A percentile compares a stretch with the other conserved stretches of the same genome.
Conservation (phyloP, 2,113 vertebrate species). For the Dinomys branickii region DNA sequence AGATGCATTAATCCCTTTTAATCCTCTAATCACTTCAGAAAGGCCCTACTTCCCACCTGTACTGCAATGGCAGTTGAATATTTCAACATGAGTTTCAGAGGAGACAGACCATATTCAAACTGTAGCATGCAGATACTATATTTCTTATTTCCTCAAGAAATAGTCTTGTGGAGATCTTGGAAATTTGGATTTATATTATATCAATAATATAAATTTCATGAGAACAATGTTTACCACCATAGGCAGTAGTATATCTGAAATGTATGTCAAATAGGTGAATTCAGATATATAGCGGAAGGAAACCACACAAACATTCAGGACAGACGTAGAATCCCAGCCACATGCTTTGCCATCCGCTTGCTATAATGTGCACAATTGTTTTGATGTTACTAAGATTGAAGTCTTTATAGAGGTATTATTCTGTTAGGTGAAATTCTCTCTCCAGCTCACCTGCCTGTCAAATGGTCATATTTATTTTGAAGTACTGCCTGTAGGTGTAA, state of each 20-base stretch:
- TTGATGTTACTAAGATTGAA: neutral
- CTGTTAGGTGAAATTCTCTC: neutral
- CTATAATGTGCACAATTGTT: neutral
- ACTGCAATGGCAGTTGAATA: neutral
- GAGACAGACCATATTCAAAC: neutral
- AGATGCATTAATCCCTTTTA: neutral
- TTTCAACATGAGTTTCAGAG: neutral
- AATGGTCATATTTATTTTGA: neutral
- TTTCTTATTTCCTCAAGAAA: neutral
- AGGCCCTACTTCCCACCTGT: neutral
- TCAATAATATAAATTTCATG: neutral
- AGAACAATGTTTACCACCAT: neutral
- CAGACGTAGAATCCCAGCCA: neutral
- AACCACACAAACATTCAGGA: neutral
- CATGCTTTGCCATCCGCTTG: neutral
- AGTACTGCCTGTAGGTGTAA: neutral
- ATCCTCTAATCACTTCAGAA: neutral
- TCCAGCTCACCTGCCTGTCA: neutral
- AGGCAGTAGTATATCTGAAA: neutral
- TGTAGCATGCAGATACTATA: neutral
- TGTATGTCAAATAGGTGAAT: constrained; percentile 11
- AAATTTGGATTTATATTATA: neutral
- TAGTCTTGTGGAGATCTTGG: neutral
- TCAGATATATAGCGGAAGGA: neutral
- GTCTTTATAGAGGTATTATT: neutral